A percentile compares a stretch with the other conserved stretches of the same genome.
Evolutionary conservation across 2,113 vertebrate species (phyloP).

Genomic region (Chiloscyllium plagiosum): DNA sequence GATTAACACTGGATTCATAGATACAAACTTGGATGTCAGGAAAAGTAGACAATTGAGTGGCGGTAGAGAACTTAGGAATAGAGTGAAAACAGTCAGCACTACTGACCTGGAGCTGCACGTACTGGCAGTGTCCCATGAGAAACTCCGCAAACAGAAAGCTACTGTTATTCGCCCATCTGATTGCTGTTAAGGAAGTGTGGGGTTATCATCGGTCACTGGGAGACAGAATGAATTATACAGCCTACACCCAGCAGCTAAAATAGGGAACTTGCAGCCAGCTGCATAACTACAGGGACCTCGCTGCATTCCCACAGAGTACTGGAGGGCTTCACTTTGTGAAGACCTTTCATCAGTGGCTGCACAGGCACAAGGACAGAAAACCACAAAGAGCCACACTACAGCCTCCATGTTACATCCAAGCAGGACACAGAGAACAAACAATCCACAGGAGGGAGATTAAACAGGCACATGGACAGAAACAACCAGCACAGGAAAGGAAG

Average conservation of each 20-base stretch:
- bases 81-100: neutral
- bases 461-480: neutral
- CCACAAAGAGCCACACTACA: neutral
- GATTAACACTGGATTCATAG: too few species aligned
- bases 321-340: neutral
- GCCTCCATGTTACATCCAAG: neutral
- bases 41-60: neutral
- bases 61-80: neutral
- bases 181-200: constrained; percentile 55
- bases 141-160: constrained; percentile 86
- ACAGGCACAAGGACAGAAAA: neutral
- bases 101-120: constrained; percentile 83
- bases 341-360: neutral
- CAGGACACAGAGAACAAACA: neutral
- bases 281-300: neutral
- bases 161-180: constrained; percentile 86
- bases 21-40: neutral
- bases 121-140: constrained; percentile 89
- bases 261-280: neutral
- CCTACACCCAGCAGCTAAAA: neutral
- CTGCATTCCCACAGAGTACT: neutral
- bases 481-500: neutral
- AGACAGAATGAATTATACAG: neutral
- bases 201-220: neutral
- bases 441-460: neutral